Evolutionary conservation across 2,888 invertebrate genomes (phyloP), one percentile per base, ranked within the genome.

Genomic region (Drosophila engyochracea): DNA sequence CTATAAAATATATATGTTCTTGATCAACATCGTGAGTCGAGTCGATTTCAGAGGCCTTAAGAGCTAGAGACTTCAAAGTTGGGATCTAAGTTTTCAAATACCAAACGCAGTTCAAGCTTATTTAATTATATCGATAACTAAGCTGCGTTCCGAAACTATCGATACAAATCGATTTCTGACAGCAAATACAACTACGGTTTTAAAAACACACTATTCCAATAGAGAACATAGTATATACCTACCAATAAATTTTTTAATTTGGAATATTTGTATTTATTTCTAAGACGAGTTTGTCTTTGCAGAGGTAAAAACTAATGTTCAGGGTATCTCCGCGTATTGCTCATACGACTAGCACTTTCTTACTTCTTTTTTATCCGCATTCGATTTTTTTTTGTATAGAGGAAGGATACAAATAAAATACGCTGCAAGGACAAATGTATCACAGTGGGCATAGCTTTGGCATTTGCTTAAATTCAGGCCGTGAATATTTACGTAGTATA

Each of bases 301-400:
- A 16, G 1, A 44, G 12, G 22, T 44, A 22, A 3, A 22, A 0
- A 14, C 2, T 4, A 2, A 4, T 4, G 2, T 16, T 7, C 0
- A 9, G 47, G 25, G 22, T 16, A 47, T 25, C 9, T 16, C 1
- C 4, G 0, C 16, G 47, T 47, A 16, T 2, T 9, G 9, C 47
- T 2, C 9, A 25, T 4, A 25, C 16, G 4, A 25, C 47, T 47
- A 9, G 4, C 16, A 65, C 47, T 66, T 64, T 75, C 4, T 63
- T 61, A 49, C 70, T 66, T 65, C 74, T 74, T 66, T 61, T 54
- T 66, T 53, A 65, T n/a, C 33, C 16, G 66, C 41, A 52, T 59
- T 65, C 60, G 35, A 12, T 25, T 63, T 75, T 65, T 65, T 55
- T 31, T 57, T 35, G 4, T 31, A 51, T 41, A 41, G 12, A n/a